Base-by-base conservation (phyloP, 2,888 invertebrate genomes). In the Aphodius granarius region DNA sequence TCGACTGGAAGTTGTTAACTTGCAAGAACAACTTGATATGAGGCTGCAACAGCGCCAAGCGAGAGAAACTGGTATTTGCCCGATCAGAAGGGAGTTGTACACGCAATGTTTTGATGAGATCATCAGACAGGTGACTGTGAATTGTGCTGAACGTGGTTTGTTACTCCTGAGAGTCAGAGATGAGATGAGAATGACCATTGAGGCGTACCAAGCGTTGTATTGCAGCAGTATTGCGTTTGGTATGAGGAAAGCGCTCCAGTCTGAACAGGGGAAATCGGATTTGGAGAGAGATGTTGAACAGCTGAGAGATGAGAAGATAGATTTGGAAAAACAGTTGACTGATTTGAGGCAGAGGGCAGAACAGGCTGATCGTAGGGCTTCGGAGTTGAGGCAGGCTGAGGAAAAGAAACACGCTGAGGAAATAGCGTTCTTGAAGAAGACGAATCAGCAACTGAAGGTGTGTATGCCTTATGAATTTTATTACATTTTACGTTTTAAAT, bases 201-300 rank as follows among this genome's bases (percentile, higher is more conserved):
- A 97, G 83, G 97, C 98, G 0, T 99, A 97, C 85, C 97, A 98
- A 87, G 96, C 97, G 0, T 89, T 99, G 0, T 98, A 98, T 84
- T 98, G 98, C 86, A 98, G 98, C 87, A 97, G 98, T 74, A 96
- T 98, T 73, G 98, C 98, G 0, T 99, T 98, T 86, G 98, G 98
- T 21, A 97, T 99, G 93, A 91, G 98, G 78, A 99, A 99, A 89
- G 97, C 98, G n/a, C 88, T 99, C 75, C 95, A 96, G 91, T 94
- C 96, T 0, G 96, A 97, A 85, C 95, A 96, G 89, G 95, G 80
- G 22, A 97, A 97, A 85, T 94, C 94, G 77, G 94, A 95, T 85
- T 88, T 95, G 63, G 91, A 94, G 83, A 92, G 92, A 73, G 91
- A 92, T 84, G 94, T 95, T 0, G 92, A 93, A 71, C 90, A 91